These are phyloP conservation scores for Desoria tigrina DNA, from an alignment of 2,888 invertebrate genomes.

Conservation along the genomic window DNA sequence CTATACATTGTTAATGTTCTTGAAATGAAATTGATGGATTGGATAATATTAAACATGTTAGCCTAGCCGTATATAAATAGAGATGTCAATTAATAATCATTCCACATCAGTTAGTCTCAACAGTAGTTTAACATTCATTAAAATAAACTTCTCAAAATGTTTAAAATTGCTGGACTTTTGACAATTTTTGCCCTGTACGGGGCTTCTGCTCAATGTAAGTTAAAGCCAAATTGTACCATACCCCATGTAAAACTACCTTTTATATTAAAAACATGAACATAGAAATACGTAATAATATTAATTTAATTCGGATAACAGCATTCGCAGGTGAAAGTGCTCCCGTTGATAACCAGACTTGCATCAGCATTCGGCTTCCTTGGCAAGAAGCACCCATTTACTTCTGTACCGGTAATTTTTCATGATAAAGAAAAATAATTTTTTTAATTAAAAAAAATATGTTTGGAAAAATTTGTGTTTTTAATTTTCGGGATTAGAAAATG, in stretches of 20 bases:
- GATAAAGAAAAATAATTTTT: background rate
- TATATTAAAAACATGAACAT: background rate
- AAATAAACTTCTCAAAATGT: too few relatives aligned
- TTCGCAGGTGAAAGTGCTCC: constrained; percentile 36
- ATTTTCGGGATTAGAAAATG: constrained; percentile 29
- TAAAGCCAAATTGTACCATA: background rate
- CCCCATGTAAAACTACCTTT: too few relatives aligned
- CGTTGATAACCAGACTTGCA: constrained; percentile 38
- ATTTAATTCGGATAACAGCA: too few relatives aligned
- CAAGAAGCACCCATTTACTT: constrained; percentile 44
- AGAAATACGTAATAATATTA: background rate
- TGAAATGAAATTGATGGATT: too few relatives aligned
- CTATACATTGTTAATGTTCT: too few relatives aligned
- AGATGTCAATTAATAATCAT: too few relatives aligned
- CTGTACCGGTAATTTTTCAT: constrained; percentile 34
- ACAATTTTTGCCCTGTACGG: too few relatives aligned
- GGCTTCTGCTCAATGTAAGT: constrained; percentile 2
- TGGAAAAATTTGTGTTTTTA: background rate
- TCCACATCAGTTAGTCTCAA: too few relatives aligned
- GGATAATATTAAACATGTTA: too few relatives aligned
- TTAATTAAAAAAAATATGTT: background rate
- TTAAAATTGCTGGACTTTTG: too few relatives aligned
- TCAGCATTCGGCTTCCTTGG: constrained; percentile 44
- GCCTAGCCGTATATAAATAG: too few relatives aligned
- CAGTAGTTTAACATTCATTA: too few relatives aligned